Evolutionary conservation across 2,113 vertebrate species (phyloP).

Genomic region (Boulengeromyrus knoepffleri): DNA sequence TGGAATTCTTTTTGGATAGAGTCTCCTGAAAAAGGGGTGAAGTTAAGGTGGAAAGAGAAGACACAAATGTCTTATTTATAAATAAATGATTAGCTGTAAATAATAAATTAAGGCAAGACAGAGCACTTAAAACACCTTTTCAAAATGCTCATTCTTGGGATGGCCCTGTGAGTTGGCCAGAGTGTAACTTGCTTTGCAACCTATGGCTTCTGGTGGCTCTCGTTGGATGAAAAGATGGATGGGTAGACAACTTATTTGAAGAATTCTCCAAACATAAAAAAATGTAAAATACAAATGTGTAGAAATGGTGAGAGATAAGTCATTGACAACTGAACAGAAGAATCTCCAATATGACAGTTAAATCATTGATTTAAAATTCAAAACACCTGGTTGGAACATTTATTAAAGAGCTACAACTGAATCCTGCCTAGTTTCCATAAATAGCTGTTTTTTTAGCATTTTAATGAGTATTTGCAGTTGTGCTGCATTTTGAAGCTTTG

Average conservation of each 20-base stretch:
- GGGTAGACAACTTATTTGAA: background rate
- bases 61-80: background rate
- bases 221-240: background rate
- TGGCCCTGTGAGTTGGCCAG: background rate
- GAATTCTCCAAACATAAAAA: background rate
- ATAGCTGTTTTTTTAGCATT: background rate
- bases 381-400: background rate
- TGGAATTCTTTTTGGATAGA: background rate
- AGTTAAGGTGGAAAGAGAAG: background rate
- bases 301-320: background rate
- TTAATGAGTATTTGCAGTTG: background rate
- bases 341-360: background rate
- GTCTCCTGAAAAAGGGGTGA: background rate
- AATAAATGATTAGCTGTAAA: background rate
- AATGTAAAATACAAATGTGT: background rate
- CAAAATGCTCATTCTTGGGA: background rate
- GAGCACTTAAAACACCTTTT: background rate
- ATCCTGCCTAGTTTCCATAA: background rate
- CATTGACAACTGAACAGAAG: background rate
- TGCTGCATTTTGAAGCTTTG: background rate
- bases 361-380: background rate
- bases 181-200: background rate
- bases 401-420: background rate
- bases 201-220: background rate
- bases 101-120: background rate